Evolutionary conservation across 2,113 vertebrate genomes (phyloP).

Genomic region (Catharus fuscescens): DNA sequence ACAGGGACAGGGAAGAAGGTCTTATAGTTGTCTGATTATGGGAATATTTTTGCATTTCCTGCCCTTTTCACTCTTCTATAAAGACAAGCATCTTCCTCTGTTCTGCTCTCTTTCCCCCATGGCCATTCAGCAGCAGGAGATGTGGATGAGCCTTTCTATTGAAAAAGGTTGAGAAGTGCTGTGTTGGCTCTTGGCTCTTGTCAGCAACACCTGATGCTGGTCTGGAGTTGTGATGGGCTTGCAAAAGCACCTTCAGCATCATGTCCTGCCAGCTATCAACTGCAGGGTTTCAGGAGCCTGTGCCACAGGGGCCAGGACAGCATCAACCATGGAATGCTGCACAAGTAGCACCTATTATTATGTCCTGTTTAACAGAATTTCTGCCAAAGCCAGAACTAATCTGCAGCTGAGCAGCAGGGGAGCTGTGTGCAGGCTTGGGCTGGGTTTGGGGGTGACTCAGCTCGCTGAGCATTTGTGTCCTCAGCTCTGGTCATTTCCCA

Average conservation of each 20-base stretch:
- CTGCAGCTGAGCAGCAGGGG: not conserved
- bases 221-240: not conserved
- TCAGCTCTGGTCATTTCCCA: not conserved
- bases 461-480: not conserved
- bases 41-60: not conserved
- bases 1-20: not conserved
- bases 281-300: not conserved
- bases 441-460: constrained; percentile 15
- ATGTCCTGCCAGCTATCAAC: not conserved
- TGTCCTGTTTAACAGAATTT: not conserved
- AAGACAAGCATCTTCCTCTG: not conserved
- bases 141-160: not conserved
- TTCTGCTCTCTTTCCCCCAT: not conserved
- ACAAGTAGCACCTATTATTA: not conserved
- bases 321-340: not conserved
- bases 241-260: not conserved
- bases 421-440: not conserved
- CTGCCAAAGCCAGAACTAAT: not conserved
- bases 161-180: not conserved
- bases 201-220: not conserved
- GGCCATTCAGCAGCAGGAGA: not conserved
- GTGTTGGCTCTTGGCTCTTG: not conserved
- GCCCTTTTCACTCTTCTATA: not conserved
- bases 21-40: not conserved
- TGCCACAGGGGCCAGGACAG: not conserved